Percentiles rank a stretch among this genome's conserved stretches.
These are phyloP conservation scores for Spilosoma lubricipeda DNA, from an alignment of 2,888 invertebrate genomes.

Conservation along the genomic window DNA sequence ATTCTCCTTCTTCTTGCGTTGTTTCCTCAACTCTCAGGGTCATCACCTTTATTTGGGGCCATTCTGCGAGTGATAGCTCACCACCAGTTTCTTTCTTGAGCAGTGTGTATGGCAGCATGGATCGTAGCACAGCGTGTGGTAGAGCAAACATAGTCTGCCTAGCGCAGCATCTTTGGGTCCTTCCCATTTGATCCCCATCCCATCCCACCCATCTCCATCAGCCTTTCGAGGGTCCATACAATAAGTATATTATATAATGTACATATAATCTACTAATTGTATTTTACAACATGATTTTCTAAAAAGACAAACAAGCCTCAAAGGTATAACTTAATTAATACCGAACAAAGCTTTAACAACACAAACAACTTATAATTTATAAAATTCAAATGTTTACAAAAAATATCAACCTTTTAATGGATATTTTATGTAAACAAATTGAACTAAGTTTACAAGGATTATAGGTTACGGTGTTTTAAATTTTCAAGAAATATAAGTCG, in stretches of 20 bases:
- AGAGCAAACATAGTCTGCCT: too few species aligned
- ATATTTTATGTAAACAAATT: constrained; percentile 24
- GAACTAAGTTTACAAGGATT: constrained; percentile 17
- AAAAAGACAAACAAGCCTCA: not conserved
- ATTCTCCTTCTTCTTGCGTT: too few species aligned
- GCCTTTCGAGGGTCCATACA: too few species aligned
- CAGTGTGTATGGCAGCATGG: too few species aligned
- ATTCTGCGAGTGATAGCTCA: too few species aligned
- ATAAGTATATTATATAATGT: not conserved
- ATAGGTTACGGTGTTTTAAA: constrained; percentile 3
- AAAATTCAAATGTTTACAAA: constrained; percentile 24
- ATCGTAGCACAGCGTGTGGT: too few species aligned
- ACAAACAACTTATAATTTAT: not conserved
- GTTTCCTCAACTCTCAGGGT: too few species aligned
- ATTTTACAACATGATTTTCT: not conserved
- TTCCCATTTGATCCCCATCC: too few species aligned
- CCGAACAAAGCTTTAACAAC: constrained; percentile 1
- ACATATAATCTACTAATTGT: not conserved
- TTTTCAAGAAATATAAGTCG: not conserved
- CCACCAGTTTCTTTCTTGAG: too few species aligned
- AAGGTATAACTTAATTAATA: constrained; percentile 3
- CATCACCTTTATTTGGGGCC: too few species aligned
- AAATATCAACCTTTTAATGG: constrained; percentile 20
- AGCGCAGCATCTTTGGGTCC: too few species aligned
- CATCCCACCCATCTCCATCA: too few species aligned